Conservation (phyloP, 1,140 invertebrate genomes). For the Drosophila lacertosa region DNA sequence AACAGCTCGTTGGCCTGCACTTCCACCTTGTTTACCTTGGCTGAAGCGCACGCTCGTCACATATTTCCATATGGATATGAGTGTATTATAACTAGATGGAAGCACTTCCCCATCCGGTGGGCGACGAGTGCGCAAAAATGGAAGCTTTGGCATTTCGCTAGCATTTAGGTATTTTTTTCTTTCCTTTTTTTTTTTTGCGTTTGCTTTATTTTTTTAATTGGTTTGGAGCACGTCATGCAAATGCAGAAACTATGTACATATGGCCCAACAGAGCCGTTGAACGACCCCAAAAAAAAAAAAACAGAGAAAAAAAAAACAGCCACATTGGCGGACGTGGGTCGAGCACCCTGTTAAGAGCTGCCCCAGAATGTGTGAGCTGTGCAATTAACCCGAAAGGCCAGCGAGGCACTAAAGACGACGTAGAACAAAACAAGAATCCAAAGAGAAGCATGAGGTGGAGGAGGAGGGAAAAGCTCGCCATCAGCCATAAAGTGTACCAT, state of each 20-base stretch:
- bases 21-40: conserved; percentile 45
- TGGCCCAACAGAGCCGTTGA: conserved; percentile 12
- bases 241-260: conserved; percentile 38
- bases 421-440: neutral
- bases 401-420: conserved; percentile 15
- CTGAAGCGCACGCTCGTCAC: conserved; percentile 33
- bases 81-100: conserved; percentile 9
- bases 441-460: neutral
- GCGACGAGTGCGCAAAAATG: conserved; percentile 9
- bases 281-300: conserved; percentile 35
- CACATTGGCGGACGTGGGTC: conserved; percentile 23
- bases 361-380: conserved; percentile 25
- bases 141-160: conserved; percentile 86
- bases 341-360: conserved; percentile 15
- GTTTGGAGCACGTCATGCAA: conserved; percentile 89
- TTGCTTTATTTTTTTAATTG: conserved; percentile 61
- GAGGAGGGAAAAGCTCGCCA: too few relatives aligned
- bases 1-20: conserved; percentile 56
- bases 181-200: neutral
- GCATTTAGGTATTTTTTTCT: conserved; percentile 86
- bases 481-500: neutral
- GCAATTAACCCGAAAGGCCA: conserved; percentile 52
- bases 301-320: too few relatives aligned
- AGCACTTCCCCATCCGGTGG: neutral
- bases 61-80: conserved; percentile 5